phyloP scores from a whole-genome alignment of 64 coral and sea anemone genomes.

The Montipora foliosa region DNA sequence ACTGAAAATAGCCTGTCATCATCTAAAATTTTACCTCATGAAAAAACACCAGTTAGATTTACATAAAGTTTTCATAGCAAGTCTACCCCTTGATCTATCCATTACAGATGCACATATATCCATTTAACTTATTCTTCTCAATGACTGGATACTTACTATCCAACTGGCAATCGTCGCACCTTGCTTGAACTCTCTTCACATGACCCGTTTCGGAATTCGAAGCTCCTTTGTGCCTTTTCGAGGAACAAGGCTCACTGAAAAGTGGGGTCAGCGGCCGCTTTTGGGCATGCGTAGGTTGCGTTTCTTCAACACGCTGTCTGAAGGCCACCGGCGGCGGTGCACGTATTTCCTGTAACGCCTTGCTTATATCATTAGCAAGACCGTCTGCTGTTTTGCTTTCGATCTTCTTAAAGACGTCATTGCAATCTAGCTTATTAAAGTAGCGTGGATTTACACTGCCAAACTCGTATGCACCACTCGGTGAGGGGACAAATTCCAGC shows the following conservation, averaged over 20 bases:
- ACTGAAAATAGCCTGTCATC: too few relatives aligned
- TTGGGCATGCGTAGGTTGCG: not conserved
- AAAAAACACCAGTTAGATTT: too few relatives aligned
- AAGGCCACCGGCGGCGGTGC: not conserved
- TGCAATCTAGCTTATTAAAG: not conserved
- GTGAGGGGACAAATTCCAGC: constrained; percentile 3
- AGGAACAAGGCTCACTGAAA: not conserved
- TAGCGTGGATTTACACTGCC: not conserved
- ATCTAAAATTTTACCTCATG: too few relatives aligned
- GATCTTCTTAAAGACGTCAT: not conserved
- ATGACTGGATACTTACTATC: not conserved
- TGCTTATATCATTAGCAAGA: not conserved
- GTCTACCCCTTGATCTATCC: too few relatives aligned
- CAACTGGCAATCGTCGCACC: not conserved
- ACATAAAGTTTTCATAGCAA: too few relatives aligned
- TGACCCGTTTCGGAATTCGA: not conserved
- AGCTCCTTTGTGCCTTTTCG: not conserved
- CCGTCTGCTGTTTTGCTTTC: not conserved
- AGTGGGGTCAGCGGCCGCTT: not conserved
- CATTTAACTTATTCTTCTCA: too few relatives aligned
- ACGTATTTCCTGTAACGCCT: not conserved
- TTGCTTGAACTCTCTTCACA: not conserved
- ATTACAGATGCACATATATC: not conserved
- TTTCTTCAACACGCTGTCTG: not conserved
- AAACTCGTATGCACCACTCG: not conserved